Percentiles rank a stretch among this genome's conserved stretches.
Evolutionary conservation across 2,888 invertebrate genomes (phyloP).

Genomic region (Sphinx pinastri): DNA sequence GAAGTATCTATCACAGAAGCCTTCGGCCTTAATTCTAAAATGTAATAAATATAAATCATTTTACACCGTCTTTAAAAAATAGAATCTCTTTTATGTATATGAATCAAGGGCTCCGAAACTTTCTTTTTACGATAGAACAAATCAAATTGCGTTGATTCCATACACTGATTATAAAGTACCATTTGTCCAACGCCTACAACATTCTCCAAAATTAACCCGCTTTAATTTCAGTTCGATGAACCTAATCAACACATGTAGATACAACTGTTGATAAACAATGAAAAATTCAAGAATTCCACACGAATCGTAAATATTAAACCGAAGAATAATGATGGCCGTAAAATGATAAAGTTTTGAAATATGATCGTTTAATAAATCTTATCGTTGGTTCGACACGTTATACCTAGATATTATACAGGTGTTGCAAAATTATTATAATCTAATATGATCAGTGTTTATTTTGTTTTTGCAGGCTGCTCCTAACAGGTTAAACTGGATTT

Average conservation of each 20-base stretch:
- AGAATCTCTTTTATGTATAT: too few species aligned
- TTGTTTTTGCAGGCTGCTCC: not conserved
- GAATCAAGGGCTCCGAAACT: too few species aligned
- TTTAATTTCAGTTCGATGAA: slow-evolving; percentile 15
- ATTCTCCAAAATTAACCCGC: not conserved
- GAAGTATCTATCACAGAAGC: too few species aligned
- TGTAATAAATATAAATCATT: too few species aligned
- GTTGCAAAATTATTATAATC: not conserved
- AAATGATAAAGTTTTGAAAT: slow-evolving; percentile 15
- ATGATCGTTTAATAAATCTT: slow-evolving; percentile 10
- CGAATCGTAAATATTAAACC: not conserved
- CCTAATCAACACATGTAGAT: slow-evolving; percentile 5
- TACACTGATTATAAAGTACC: not conserved
- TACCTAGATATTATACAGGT: too few species aligned
- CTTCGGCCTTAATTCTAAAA: too few species aligned
- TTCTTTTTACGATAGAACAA: too few species aligned
- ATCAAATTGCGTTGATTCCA: not conserved
- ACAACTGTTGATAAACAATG: slow-evolving; percentile 4
- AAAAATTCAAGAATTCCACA: not conserved
- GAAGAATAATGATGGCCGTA: not conserved
- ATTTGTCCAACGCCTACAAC: not conserved
- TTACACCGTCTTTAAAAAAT: too few species aligned
- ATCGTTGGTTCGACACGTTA: not conserved
- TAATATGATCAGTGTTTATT: slow-evolving; percentile 1
- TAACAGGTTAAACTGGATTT: not conserved